Conservation (phyloP, 1,140 invertebrate species). For the Leptinotarsa lineolata region DNA sequence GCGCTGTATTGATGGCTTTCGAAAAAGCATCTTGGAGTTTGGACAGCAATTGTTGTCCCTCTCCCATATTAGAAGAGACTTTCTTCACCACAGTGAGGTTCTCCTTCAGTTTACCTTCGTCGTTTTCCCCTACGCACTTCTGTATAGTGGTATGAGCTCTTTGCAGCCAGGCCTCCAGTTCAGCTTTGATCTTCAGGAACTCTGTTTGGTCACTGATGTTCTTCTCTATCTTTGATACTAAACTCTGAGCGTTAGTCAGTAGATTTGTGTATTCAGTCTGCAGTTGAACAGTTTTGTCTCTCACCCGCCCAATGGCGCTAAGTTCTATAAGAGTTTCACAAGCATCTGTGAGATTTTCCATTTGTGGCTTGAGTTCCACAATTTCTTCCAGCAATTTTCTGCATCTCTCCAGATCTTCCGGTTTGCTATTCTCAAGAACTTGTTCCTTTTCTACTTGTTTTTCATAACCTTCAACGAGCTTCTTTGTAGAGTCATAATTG, state of each 20-base stretch:
- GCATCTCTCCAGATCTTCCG: slow-evolving; percentile 77
- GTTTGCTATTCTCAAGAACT: slow-evolving; percentile 77
- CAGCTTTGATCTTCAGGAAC: slow-evolving; percentile 82
- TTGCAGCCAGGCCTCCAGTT: slow-evolving; percentile 80
- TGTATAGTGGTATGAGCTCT: slow-evolving; percentile 77
- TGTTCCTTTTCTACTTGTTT: slow-evolving; percentile 68
- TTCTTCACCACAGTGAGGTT: slow-evolving; percentile 79
- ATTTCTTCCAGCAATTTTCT: slow-evolving; percentile 78
- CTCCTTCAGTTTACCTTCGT: slow-evolving; percentile 76
- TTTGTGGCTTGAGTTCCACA: slow-evolving; percentile 71
- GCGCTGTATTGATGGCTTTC: slow-evolving; percentile 80
- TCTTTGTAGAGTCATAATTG: slow-evolving; percentile 74
- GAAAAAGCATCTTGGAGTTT: slow-evolving; percentile 81
- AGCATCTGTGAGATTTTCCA: slow-evolving; percentile 84
- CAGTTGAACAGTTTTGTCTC: slow-evolving; percentile 82
- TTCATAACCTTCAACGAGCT: slow-evolving; percentile 78
- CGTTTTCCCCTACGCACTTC: slow-evolving; percentile 80
- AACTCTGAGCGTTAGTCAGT: slow-evolving; percentile 75
- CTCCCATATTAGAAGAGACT: slow-evolving; percentile 75
- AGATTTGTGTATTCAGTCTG: slow-evolving; percentile 80
- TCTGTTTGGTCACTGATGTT: slow-evolving; percentile 87
- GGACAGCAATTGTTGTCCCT: slow-evolving; percentile 83
- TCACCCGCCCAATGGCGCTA: slow-evolving; percentile 78
- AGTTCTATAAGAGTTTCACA: slow-evolving; percentile 86
- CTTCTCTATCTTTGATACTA: slow-evolving; percentile 84